Percentiles rank a stretch among this genome's conserved stretches.
phyloP scores from a whole-genome alignment of 2,888 invertebrate species.

The Plebejus melissa region DNA sequence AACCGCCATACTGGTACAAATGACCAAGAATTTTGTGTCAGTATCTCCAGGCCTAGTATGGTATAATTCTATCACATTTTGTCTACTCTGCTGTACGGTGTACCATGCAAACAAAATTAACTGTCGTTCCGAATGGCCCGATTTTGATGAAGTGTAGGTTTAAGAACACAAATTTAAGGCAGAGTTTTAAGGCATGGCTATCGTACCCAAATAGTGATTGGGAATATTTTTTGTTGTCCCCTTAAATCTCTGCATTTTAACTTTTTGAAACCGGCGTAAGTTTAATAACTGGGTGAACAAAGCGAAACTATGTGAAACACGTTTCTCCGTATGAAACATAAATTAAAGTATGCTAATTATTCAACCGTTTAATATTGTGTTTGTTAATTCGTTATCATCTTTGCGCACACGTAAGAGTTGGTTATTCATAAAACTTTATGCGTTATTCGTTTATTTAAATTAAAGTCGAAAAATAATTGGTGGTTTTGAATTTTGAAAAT shows the following conservation, averaged over 20 bases:
- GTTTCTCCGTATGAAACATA: background rate
- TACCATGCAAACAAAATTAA: too few relatives aligned
- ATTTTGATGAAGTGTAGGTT: too few relatives aligned
- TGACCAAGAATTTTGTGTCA: too few relatives aligned
- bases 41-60: too few relatives aligned
- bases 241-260: background rate
- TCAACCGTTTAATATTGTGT: conserved; percentile 8
- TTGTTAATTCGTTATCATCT: conserved; percentile 15
- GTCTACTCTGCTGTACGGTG: too few relatives aligned
- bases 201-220: background rate
- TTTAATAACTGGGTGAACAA: background rate
- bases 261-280: background rate
- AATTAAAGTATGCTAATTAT: conserved; percentile 14
- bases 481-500: background rate
- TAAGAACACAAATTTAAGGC: too few relatives aligned
- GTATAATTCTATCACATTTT: too few relatives aligned
- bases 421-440: background rate
- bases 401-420: conserved; percentile 10
- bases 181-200: too few relatives aligned
- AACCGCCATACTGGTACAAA: too few relatives aligned
- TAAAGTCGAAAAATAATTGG: background rate
- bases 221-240: background rate
- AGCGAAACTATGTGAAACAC: background rate
- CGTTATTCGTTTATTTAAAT: background rate
- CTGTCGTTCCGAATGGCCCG: too few relatives aligned